A percentile compares a stretch with the other conserved stretches of the same genome.
These are phyloP conservation scores for Dendroctonus ponderosae DNA, from an alignment of 1,140 invertebrate genomes.

Conservation along the genomic window DNA sequence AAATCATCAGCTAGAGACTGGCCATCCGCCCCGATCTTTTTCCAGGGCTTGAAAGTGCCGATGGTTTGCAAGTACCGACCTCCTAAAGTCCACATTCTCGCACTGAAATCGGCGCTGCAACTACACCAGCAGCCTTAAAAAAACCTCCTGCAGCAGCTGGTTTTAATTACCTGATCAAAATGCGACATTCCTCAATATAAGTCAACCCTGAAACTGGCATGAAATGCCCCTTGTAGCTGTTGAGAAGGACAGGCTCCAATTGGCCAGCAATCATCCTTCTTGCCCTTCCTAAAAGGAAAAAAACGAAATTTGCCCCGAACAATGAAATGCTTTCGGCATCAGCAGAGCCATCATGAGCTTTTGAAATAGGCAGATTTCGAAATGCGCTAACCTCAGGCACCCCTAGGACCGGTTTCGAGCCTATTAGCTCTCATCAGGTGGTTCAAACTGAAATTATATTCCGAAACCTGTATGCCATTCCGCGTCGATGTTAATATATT, in stretches of 20 bases:
- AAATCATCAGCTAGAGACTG: slow-evolving; percentile 36
- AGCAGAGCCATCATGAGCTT: too few relatives aligned
- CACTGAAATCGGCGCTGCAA: slow-evolving; percentile 68
- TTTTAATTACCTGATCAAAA: slow-evolving; percentile 59
- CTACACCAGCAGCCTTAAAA: slow-evolving; percentile 47
- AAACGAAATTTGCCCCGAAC: too few relatives aligned
- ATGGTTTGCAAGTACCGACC: slow-evolving; percentile 69
- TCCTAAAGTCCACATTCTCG: slow-evolving; percentile 66
- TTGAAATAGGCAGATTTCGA: too few relatives aligned
- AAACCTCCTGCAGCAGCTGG: background rate
- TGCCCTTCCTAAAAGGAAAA: slow-evolving; percentile 61
- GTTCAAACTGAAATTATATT: too few relatives aligned
- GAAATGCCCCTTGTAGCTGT: slow-evolving; percentile 62
- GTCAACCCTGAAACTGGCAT: slow-evolving; percentile 60
- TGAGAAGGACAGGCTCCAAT: slow-evolving; percentile 63
- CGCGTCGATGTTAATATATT: too few relatives aligned
- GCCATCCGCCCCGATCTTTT: slow-evolving; percentile 48
- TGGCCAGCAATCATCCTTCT: slow-evolving; percentile 61
- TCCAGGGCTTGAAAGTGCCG: slow-evolving; percentile 63
- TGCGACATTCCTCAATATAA: slow-evolving; percentile 59
- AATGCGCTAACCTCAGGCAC: too few relatives aligned
- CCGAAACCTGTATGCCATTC: too few relatives aligned
- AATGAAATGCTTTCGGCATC: too few relatives aligned
- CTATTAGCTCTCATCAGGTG: too few relatives aligned
- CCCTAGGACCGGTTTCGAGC: too few relatives aligned